Conservation (phyloP, 2,113 vertebrate species). For the Ameiurus melas region DNA sequence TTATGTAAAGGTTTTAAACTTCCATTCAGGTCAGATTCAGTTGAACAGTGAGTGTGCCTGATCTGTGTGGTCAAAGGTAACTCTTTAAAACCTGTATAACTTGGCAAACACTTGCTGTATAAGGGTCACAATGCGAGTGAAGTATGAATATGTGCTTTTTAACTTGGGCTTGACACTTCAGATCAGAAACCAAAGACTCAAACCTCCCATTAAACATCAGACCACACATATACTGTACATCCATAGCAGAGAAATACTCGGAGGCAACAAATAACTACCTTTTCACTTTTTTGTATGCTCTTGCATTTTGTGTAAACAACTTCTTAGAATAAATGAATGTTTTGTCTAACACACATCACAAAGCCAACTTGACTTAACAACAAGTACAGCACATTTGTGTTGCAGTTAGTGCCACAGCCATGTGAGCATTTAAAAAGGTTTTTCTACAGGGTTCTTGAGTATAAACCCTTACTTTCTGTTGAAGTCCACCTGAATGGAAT, state of each 20-base stretch:
- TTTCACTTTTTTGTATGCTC: no score
- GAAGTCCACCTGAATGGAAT: slow-evolving; percentile 98
- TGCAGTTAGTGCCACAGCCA: not conserved
- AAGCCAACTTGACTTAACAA: not conserved
- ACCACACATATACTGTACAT: no score
- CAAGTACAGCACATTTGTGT: not conserved
- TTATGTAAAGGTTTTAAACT: not conserved
- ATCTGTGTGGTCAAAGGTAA: slow-evolving; percentile 8
- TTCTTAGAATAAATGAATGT: not conserved
- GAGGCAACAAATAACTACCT: no score
- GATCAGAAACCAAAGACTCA: not conserved
- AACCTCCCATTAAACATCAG: not conserved
- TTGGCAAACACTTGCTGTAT: not conserved
- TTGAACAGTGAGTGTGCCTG: not conserved
- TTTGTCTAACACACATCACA: not conserved
- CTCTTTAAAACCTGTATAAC: not conserved
- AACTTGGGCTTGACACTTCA: not conserved
- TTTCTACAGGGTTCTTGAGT: not conserved
- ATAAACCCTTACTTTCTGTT: slow-evolving; percentile 82
- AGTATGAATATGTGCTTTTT: not conserved
- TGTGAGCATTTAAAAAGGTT: not conserved
- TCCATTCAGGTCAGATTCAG: not conserved
- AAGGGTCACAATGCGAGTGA: slow-evolving; percentile 11
- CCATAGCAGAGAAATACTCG: no score
- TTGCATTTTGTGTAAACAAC: not conserved